These are phyloP conservation scores for Lissocephala sabroskyi DNA, from an alignment of 2,888 invertebrate genomes.

Conservation along the genomic window DNA sequence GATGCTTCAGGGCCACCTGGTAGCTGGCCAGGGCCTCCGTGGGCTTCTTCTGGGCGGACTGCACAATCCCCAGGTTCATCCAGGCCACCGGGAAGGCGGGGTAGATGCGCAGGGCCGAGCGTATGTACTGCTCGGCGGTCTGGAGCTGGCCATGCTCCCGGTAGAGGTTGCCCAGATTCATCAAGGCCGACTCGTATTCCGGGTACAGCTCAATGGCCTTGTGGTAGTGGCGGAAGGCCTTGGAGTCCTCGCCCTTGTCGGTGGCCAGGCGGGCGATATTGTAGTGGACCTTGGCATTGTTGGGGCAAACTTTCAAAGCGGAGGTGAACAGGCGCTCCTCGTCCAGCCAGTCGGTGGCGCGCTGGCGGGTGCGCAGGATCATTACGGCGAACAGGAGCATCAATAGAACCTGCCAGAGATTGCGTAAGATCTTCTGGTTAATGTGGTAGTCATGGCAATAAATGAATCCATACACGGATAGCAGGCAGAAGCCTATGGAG, in stretches of 20 bases:
- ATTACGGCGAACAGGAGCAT: constrained; percentile 52
- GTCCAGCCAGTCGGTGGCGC: constrained; percentile 85
- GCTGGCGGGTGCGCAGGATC: constrained; percentile 74
- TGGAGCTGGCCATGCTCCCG: constrained; percentile 92
- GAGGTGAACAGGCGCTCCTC: constrained; percentile 86
- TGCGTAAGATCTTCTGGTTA: constrained; percentile 19
- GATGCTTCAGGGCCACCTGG: constrained; percentile 81
- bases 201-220: constrained; percentile 90
- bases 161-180: constrained; percentile 95
- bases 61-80: constrained; percentile 98
- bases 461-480: constrained; percentile 89
- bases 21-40: constrained; percentile 86
- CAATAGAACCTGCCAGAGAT: constrained; percentile 41
- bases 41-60: constrained; percentile 81
- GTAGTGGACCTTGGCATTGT: constrained; percentile 91
- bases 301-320: constrained; percentile 89
- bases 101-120: constrained; percentile 78
- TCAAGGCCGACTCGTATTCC: constrained; percentile 92
- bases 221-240: constrained; percentile 85
- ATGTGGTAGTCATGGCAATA: constrained; percentile 36
- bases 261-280: constrained; percentile 93
- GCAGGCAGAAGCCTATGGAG: constrained; percentile 96
- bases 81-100: constrained; percentile 94
- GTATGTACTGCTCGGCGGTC: constrained; percentile 89
- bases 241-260: constrained; percentile 78